phyloP scores from a whole-genome alignment of 2,888 invertebrate genomes.

The Aplocera efformata region DNA sequence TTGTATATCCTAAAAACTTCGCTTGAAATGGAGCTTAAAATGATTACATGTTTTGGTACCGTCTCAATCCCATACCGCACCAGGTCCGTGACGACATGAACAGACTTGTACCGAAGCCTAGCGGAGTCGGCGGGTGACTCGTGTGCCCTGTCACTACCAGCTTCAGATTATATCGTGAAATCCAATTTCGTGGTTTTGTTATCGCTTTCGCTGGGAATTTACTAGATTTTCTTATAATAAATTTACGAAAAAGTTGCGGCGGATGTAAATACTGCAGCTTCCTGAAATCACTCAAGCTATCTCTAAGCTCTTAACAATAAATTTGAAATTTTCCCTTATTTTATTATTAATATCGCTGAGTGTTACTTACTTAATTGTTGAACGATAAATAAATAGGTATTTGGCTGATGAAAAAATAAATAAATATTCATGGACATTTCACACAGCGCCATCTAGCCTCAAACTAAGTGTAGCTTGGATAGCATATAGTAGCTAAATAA shows the following conservation, averaged over 20 bases:
- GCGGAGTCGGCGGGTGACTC: slow-evolving; percentile 33
- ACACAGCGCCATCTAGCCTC: too few relatives aligned
- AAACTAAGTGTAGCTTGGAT: too few relatives aligned
- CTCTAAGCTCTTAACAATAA: background rate
- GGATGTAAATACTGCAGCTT: slow-evolving; percentile 7
- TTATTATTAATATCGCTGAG: too few relatives aligned
- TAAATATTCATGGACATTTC: too few relatives aligned
- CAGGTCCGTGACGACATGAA: background rate
- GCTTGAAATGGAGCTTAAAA: too few relatives aligned
- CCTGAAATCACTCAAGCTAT: background rate
- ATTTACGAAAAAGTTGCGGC: slow-evolving; percentile 26
- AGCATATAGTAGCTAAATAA: too few relatives aligned
- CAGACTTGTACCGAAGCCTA: slow-evolving; percentile 5
- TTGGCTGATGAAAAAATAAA: too few relatives aligned
- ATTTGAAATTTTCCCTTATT: background rate
- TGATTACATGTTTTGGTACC: background rate
- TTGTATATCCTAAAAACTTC: too few relatives aligned
- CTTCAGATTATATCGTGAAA: slow-evolving; percentile 75
- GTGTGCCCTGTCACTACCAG: slow-evolving; percentile 61
- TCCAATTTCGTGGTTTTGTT: slow-evolving; percentile 79
- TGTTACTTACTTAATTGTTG: too few relatives aligned
- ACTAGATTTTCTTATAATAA: slow-evolving; percentile 59
- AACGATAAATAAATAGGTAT: too few relatives aligned
- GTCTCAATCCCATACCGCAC: background rate
- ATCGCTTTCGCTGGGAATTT: slow-evolving; percentile 67